Evolutionary conservation across 2,888 invertebrate genomes (phyloP), one percentile per base, ranked within the genome.

Genomic region (Tiliacea aurago): DNA sequence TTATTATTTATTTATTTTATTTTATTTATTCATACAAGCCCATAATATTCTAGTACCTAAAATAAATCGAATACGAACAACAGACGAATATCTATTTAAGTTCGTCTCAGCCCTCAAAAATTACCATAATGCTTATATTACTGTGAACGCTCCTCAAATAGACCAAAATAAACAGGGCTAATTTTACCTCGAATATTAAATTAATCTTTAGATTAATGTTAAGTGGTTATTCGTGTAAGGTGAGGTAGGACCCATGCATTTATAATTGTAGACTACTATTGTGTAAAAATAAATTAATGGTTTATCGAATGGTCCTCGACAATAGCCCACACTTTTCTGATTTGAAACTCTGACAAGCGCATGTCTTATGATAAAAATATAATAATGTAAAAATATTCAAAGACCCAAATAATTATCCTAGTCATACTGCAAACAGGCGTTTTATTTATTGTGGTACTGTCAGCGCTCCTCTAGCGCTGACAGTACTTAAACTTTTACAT

Each of bases 181-280:
- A 66, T 59, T 47, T 68, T 13, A 41, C 18, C 10, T 59, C 11
- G 10, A 61, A 51, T 49, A 47, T 33, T 53, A 80, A 45, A 43
- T 63, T n/a, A 41, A 20, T 45, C 58, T 23, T 56, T 47, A 23
- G 41, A 49, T 45, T 33, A 41, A 72, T 72, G 20, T 28, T 41
- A 51, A 71, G 73, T 47, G 59, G 53, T n/a, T 41, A 33, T 7
- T 69, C 58, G 43, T 74, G 69, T 53, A 1, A 18, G 9, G 58
- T 58, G 2, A 28, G n/a, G 37, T 37, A 37, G 15, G 18, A n/a
- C 18, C 23, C 6, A 28, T 49, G 41, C 28, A 71, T 73, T 37
- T 28, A 23, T 73, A 15, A 45, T 73, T n/a, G 1, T 13, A 28
- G 10, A 18, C n/a, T n/a, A 63, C n/a, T 62, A 45, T n/a, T 15